Evolutionary conservation across 1,140 invertebrate genomes (phyloP), one percentile per base, ranked within the genome.

Genomic region (Drosophila lini): DNA sequence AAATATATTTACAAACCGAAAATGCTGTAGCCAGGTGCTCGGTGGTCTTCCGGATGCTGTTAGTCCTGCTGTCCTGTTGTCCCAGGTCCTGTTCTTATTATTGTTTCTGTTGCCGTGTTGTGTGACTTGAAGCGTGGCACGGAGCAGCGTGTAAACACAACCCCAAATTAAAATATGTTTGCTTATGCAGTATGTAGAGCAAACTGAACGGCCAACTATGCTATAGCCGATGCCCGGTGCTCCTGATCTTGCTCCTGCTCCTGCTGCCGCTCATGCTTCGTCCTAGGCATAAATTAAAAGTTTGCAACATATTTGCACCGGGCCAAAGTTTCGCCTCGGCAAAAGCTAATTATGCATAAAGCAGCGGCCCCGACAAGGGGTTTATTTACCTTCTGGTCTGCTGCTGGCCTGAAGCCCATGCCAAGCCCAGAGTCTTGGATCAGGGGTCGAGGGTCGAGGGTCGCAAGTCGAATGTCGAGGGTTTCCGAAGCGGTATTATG

Each of bases 141-240:
- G 44, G 60, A 82, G 68, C 62, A 57, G 63, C 63, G 57, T 88
- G 76, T 86, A 86, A 86, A 86, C 83, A 86, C 75, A 86, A 80
- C 83, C 83, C 78, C 80, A 86, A 86, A 86, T 86, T 86, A 88
- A 88, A 86, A 86, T 86, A 78, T 86, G 83, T 86, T 86, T 86
- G 77, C 83, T 70, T 78, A 78, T 70, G 80, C 65, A 45, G 41
- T 56, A 55, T 68, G 56, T 69, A 62, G 44, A 58, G 71, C 68
- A 77, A 88, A 88, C 83, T 82, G 56, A 70, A 81, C 60, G 74
- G 53, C 58, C 62, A 77, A 78, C 74, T 78, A 63, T 62, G 61
- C 65, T 78, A 70, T 57, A 70, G 52, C 69, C 53, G 73, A 63
- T 47, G 52, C 53, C 38, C 34, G 10, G 55, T 57, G 58, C 28